Evolutionary conservation across 2,888 invertebrate genomes (phyloP), one percentile per base, ranked within the genome.

Genomic region (Sinhomidia bicolor): DNA sequence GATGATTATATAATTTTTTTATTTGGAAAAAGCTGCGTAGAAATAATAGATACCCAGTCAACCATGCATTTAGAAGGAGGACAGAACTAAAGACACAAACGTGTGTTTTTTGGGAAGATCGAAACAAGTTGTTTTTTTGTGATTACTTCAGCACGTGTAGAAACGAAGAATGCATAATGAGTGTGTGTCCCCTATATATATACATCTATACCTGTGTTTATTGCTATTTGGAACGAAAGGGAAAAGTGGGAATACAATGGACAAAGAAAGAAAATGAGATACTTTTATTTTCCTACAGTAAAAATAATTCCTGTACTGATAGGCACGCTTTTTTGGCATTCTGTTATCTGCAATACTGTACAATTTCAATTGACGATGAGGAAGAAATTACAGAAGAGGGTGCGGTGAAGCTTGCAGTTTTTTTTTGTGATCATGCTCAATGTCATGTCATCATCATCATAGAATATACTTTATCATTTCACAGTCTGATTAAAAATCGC

Each of bases 401-500:
- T 36, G 36, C n/a, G 36, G n/a, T n/a, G n/a, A 26, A 20, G 41
- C 68, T 20, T 41, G 68, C 68, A 32, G 14, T 23, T 62, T 62
- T 26, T 32, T 62, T 32, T 9, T 29, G n/a, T n/a, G n/a, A 12
- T 62, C n/a, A 12, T 51, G 20, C 17, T 0, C 20, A 57, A 78
- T 29, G 76, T 54, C 14, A 54, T 54, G 54, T 29, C n/a, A 10
- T 26, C 29, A n/a, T n/a, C n/a, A n/a, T n/a, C n/a, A n/a, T n/a
- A n/a, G n/a, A n/a, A n/a, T n/a, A 23, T 62, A 29, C 26, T 44
- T 81, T 82, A 82, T 71, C 82, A 54, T 82, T 82, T 71, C 71
- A 71, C 82, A 82, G 71, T 82, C 36, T 82, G 82, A 82, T 71
- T 82, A 71, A 44, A 82, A 82, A 71, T 36, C 14, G 47, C 23